Conservation (phyloP, 2,797 vertebrate species). For the Xenops minutus region DNA sequence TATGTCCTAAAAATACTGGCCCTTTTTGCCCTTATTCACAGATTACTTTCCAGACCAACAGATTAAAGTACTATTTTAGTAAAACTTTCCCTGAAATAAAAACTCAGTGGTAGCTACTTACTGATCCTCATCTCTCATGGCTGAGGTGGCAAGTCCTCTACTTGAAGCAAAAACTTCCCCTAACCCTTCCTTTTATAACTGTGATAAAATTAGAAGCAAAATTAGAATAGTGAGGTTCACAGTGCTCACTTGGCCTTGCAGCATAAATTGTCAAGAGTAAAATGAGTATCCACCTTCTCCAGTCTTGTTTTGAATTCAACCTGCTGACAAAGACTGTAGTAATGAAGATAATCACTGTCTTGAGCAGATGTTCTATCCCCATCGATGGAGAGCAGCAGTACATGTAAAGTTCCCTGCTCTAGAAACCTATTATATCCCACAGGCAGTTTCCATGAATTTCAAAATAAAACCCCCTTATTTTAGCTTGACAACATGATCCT, state of each 20-base stretch:
- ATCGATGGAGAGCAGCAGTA: neutral
- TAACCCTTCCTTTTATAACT: neutral
- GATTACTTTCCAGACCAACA: neutral
- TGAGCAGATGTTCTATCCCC: neutral
- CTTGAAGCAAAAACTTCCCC: neutral
- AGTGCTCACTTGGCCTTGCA: neutral
- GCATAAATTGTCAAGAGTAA: neutral
- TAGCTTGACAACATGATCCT: neutral
- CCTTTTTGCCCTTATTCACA: neutral
- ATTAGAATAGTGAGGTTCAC: neutral
- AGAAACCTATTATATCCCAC: neutral
- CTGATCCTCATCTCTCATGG: neutral
- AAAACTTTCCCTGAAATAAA: slow-evolving; percentile 1
- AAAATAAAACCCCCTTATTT: neutral
- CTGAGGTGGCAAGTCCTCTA: neutral
- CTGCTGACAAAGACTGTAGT: neutral
- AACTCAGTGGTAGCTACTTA: neutral
- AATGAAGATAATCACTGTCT: neutral
- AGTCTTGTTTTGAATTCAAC: neutral
- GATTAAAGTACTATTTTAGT: slow-evolving; percentile 1
- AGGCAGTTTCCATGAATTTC: neutral
- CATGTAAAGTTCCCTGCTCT: neutral
- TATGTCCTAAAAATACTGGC: slow-evolving; percentile 35
- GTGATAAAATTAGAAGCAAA: neutral
- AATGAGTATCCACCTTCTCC: neutral